These are phyloP conservation scores for Polydrusus cervinus DNA, from an alignment of 2,888 invertebrate genomes.

Conservation along the genomic window DNA sequence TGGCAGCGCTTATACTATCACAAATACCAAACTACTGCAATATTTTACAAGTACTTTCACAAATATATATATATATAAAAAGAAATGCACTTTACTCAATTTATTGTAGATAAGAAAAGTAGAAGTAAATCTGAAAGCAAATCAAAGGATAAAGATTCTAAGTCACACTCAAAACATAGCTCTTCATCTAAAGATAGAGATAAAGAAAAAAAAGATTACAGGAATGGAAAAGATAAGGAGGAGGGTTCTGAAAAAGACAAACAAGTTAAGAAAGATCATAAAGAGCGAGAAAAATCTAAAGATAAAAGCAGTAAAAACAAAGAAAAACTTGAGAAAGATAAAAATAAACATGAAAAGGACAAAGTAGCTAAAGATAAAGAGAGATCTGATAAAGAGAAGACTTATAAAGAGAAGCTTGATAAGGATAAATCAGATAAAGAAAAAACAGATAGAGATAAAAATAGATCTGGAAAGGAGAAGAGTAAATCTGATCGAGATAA, in stretches of 20 bases:
- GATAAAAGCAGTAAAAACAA: slow-evolving; percentile 55
- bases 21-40: too few species aligned
- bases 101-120: slow-evolving; percentile 47
- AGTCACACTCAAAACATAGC: slow-evolving; percentile 54
- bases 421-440: slow-evolving; percentile 56
- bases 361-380: slow-evolving; percentile 49
- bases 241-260: slow-evolving; percentile 38
- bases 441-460: slow-evolving; percentile 53
- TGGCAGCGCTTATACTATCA: too few species aligned
- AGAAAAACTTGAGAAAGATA: slow-evolving; percentile 47
- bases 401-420: slow-evolving; percentile 45
- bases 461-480: slow-evolving; percentile 57
- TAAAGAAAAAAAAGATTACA: slow-evolving; percentile 64
- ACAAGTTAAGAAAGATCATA: slow-evolving; percentile 41
- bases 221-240: slow-evolving; percentile 44
- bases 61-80: too few species aligned
- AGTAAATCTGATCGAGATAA: slow-evolving; percentile 39
- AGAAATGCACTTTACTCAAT: not conserved
- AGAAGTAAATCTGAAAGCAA: slow-evolving; percentile 58
- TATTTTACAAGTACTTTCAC: too few species aligned
- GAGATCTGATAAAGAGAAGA: slow-evolving; percentile 22
- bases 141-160: slow-evolving; percentile 67
- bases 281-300: slow-evolving; percentile 57
- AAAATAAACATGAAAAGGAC: slow-evolving; percentile 36
- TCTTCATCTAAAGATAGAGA: slow-evolving; percentile 65